Percentiles rank a stretch among this genome's conserved stretches.
phyloP scores from a whole-genome alignment of 2,888 invertebrate genomes.

The Pinctada fucata region DNA sequence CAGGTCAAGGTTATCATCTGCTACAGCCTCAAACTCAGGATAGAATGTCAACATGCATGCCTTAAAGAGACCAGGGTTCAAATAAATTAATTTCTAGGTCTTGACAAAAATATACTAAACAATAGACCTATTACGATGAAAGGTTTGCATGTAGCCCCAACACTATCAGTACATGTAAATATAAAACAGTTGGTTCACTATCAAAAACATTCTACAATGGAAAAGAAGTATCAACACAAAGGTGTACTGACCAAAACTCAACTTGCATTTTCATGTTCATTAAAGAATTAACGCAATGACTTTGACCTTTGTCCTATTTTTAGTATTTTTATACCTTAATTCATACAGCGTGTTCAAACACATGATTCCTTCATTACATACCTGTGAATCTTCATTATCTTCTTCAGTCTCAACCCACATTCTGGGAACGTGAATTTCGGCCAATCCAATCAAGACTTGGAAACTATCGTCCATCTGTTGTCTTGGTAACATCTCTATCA shows the following conservation, averaged over 20 bases:
- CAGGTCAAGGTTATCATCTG: conserved; percentile 64
- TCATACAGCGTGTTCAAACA: too few species aligned
- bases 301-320: too few species aligned
- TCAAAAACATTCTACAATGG: too few species aligned
- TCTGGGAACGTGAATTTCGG: conserved; percentile 77
- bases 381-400: conserved; percentile 61
- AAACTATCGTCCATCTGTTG: conserved; percentile 74
- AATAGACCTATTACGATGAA: not conserved
- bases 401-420: conserved; percentile 77
- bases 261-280: too few species aligned
- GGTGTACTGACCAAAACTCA: too few species aligned
- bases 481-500: conserved; percentile 68
- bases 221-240: too few species aligned
- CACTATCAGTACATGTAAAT: not conserved
- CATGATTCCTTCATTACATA: conserved; percentile 27
- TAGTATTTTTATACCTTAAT: too few species aligned
- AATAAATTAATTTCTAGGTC: not conserved
- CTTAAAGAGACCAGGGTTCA: conserved; percentile 49
- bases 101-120: not conserved
- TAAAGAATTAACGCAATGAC: too few species aligned
- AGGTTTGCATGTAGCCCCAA: not conserved
- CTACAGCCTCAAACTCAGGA: conserved; percentile 76
- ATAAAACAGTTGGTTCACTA: not conserved
- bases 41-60: conserved; percentile 78
- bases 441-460: conserved; percentile 74